These are phyloP conservation scores for Brachypalpus laphriformis DNA, from an alignment of 2,888 invertebrate genomes.

Conservation along the genomic window DNA sequence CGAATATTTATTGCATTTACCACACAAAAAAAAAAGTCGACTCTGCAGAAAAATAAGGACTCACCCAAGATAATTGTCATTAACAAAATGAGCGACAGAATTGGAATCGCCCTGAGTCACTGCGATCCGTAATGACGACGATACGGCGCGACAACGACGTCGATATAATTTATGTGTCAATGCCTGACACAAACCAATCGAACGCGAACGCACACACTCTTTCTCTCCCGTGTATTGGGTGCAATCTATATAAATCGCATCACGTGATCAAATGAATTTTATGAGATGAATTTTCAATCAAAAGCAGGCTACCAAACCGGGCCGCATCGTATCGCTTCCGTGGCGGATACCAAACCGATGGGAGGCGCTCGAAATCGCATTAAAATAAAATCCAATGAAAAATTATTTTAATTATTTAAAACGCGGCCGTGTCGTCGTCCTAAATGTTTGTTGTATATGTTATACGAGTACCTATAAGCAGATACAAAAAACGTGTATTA, in stretches of 20 bases:
- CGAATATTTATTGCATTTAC: slow-evolving; percentile 63
- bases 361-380: slow-evolving; percentile 55
- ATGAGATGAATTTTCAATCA: slow-evolving; percentile 75
- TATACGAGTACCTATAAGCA: background rate
- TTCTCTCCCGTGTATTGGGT: background rate
- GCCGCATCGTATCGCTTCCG: background rate
- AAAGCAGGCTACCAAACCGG: slow-evolving; percentile 52
- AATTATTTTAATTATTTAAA: slow-evolving; percentile 76
- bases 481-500: background rate
- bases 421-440: slow-evolving; percentile 60
- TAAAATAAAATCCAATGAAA: slow-evolving; percentile 72
- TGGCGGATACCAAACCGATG: background rate
- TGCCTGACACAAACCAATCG: slow-evolving; percentile 65
- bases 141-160: slow-evolving; percentile 53
- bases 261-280: slow-evolving; percentile 73
- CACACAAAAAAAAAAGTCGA: background rate
- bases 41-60: slow-evolving; percentile 28
- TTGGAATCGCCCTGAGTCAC: slow-evolving; percentile 59
- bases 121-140: slow-evolving; percentile 42
- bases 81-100: slow-evolving; percentile 68
- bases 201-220: slow-evolving; percentile 4
- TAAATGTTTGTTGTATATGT: slow-evolving; percentile 61
- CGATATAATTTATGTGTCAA: slow-evolving; percentile 71
- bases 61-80: slow-evolving; percentile 59
- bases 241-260: slow-evolving; percentile 63